phyloP scores from a whole-genome alignment of 2,797 vertebrate species.

The Mallotus villosus region DNA sequence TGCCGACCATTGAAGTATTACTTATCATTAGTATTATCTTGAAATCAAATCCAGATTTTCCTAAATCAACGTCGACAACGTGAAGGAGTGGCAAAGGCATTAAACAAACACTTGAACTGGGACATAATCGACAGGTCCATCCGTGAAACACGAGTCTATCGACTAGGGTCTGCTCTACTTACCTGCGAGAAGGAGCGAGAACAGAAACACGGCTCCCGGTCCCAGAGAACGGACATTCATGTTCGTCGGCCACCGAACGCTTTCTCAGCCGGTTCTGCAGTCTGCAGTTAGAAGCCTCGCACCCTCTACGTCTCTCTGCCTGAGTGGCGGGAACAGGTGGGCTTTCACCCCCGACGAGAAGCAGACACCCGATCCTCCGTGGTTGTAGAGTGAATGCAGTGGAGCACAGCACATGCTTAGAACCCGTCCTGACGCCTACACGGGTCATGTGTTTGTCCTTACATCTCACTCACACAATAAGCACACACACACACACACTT shows the following conservation, averaged over 20 bases:
- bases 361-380: constrained; percentile 38
- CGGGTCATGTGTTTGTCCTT: too few relatives aligned
- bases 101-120: neutral
- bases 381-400: neutral
- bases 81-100: too few relatives aligned
- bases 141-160: neutral
- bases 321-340: constrained; percentile 69
- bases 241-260: neutral
- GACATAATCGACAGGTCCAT: neutral
- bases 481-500: too few relatives aligned
- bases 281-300: constrained; percentile 35
- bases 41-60: too few relatives aligned
- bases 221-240: constrained; percentile 13
- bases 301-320: constrained; percentile 17
- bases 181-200: constrained; percentile 50
- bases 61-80: too few relatives aligned
- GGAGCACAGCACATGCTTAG: too few relatives aligned
- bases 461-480: neutral
- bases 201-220: constrained; percentile 33
- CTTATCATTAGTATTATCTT: too few relatives aligned
- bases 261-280: constrained; percentile 7
- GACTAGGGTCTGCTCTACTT: constrained; percentile 18
- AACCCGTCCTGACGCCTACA: too few relatives aligned
- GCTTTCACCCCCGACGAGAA: constrained; percentile 61
- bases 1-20: too few relatives aligned